A percentile compares a stretch with the other conserved stretches of the same genome.
Evolutionary conservation across 1,140 invertebrate species (phyloP).

Genomic region (Cydia splendana): DNA sequence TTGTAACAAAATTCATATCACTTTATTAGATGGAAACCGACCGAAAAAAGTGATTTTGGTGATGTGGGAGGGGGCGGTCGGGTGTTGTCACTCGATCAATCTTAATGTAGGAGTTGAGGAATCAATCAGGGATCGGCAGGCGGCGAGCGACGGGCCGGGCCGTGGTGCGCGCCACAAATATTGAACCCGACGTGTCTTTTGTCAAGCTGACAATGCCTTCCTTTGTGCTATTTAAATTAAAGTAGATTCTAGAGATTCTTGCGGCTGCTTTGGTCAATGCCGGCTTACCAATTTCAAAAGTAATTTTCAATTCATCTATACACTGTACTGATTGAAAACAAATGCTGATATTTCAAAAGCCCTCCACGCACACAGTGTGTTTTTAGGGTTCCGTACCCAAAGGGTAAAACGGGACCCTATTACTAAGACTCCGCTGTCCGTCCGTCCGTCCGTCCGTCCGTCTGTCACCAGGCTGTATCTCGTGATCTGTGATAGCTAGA

Average conservation of each 20-base stretch:
- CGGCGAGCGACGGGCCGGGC: neutral
- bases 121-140: constrained; percentile 52
- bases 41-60: constrained; percentile 35
- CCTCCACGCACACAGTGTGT: too few species aligned
- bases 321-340: neutral
- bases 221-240: constrained; percentile 27
- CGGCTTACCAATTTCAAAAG: neutral
- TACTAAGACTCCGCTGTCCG: too few species aligned
- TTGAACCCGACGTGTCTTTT: constrained; percentile 33
- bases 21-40: constrained; percentile 28
- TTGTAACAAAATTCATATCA: constrained; percentile 7
- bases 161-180: constrained; percentile 14
- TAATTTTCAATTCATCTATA: neutral
- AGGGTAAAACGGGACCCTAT: too few species aligned
- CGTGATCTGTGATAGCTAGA: too few species aligned
- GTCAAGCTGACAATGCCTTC: constrained; percentile 42
- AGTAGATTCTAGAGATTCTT: neutral
- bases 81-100: constrained; percentile 44
- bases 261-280: neutral
- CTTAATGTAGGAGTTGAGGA: constrained; percentile 45
- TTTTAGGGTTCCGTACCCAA: too few species aligned
- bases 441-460: too few species aligned
- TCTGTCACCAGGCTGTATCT: too few species aligned
- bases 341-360: neutral
- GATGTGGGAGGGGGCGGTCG: neutral